phyloP scores from a whole-genome alignment of 2,797 vertebrate genomes.

The Sebastes minor region DNA sequence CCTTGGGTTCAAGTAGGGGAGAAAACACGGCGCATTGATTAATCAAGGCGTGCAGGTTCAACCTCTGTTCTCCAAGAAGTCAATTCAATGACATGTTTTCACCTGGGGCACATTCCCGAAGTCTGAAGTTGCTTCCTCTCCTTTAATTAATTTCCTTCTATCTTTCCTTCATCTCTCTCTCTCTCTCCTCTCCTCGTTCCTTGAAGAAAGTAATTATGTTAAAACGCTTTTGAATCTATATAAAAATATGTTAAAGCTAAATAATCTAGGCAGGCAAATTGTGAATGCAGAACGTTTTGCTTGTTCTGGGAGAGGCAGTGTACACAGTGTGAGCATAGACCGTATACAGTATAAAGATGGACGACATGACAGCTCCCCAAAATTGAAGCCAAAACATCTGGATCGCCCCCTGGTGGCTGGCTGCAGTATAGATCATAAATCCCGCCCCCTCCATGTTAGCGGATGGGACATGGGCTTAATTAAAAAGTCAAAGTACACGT shows the following conservation, averaged over 20 bases:
- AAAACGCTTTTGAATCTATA: constrained; percentile 5
- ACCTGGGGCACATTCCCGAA: constrained; percentile 72
- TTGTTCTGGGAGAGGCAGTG: background rate
- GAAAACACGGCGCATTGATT: constrained; percentile 80
- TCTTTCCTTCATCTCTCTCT: constrained; percentile 24
- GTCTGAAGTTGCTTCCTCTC: constrained; percentile 62
- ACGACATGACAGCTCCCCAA: too few relatives aligned
- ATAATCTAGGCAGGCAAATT: constrained; percentile 8
- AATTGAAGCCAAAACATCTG: too few relatives aligned
- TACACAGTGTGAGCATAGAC: too few relatives aligned
- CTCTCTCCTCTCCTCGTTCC: background rate
- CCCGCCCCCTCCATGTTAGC: too few relatives aligned
- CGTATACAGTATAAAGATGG: too few relatives aligned
- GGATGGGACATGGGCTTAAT: too few relatives aligned
- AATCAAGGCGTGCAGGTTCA: constrained; percentile 76
- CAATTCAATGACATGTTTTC: constrained; percentile 79
- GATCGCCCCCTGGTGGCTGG: too few relatives aligned
- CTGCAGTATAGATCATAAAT: too few relatives aligned
- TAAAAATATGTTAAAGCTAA: background rate
- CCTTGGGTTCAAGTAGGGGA: constrained; percentile 80
- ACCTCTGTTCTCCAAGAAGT: constrained; percentile 70
- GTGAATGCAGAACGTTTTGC: constrained; percentile 10
- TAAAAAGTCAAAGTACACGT: too few relatives aligned
- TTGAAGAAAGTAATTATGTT: background rate
- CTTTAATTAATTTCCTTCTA: constrained; percentile 62